phyloP scores from a whole-genome alignment of 2,888 invertebrate genomes.

The Volucella bombylans region DNA sequence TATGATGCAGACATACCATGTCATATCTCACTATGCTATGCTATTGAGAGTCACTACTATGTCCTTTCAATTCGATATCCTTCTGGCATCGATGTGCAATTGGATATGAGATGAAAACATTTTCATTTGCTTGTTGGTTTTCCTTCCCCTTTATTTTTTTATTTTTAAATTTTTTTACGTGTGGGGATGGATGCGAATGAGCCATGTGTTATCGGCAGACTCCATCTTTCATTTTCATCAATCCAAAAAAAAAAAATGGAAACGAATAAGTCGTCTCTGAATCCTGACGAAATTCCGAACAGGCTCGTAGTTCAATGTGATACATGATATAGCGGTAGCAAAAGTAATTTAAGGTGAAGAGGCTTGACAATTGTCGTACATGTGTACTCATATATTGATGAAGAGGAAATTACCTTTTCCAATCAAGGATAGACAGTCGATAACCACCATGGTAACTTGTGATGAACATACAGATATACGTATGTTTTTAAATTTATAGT shows the following conservation, averaged over 20 bases:
- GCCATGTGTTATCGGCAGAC: slow-evolving; percentile 58
- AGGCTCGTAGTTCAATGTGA: slow-evolving; percentile 55
- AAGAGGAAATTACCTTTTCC: slow-evolving; percentile 66
- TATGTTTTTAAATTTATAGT: slow-evolving; percentile 2
- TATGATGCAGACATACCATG: slow-evolving; percentile 27
- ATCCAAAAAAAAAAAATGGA: slow-evolving; percentile 26
- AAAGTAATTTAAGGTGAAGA: slow-evolving; percentile 66
- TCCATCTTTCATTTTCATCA: slow-evolving; percentile 67
- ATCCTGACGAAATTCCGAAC: slow-evolving; percentile 48
- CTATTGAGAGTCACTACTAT: slow-evolving; percentile 29
- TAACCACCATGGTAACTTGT: not conserved
- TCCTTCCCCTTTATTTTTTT: slow-evolving; percentile 41
- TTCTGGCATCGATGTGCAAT: slow-evolving; percentile 68
- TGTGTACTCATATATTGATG: not conserved
- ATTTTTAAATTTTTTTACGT: not conserved
- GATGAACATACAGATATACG: not conserved
- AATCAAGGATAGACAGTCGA: slow-evolving; percentile 42
- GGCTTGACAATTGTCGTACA: slow-evolving; percentile 24
- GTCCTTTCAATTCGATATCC: slow-evolving; percentile 70
- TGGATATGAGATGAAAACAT: slow-evolving; percentile 72
- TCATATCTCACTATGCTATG: not conserved
- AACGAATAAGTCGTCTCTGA: slow-evolving; percentile 36
- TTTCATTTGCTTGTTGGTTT: slow-evolving; percentile 71
- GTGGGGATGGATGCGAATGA: slow-evolving; percentile 31
- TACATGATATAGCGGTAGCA: slow-evolving; percentile 30